Evolutionary conservation across 2,888 invertebrate species (phyloP), one percentile per base, ranked within the genome.

Genomic region (Xylophagus ater): DNA sequence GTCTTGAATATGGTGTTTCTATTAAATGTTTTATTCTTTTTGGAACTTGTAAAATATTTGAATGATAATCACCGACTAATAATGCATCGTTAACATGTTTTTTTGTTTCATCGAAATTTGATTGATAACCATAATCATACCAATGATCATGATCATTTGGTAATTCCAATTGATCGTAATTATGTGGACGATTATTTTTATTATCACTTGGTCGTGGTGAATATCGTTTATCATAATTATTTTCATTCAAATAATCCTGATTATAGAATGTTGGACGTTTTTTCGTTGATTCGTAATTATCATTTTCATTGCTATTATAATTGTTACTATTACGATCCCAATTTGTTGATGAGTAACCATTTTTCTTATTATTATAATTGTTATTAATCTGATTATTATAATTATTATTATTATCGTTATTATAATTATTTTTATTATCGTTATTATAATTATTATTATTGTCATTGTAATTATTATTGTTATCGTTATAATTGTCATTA

Each of bases 81-180:
- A 35, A 28, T 6, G 25, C 40, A 18, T 36, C 33, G 4, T 39
- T 28, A 14, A 18, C 12, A 4, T 34, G 41, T 14, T 37, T 40
- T 17, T 37, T 23, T 2, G 31, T 30, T 5, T 37, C 38, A 10
- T 33, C 39, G 17, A 41, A 40, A 33, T 46, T 32, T 2, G 42
- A 41, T 10, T 32, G 34, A 18, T 35, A 36, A 4, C 44, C 46
- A 37, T 42, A 42, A 31, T 47, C 43, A 29, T 43, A 44, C 42
- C 44, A 46, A 23, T 39, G 41, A 36, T 46, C 46, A 12, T 30
- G 17, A 15, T 15, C 34, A 2, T 24, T 28, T 5, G 38, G n/a
- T 1, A 38, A n/a, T 35, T 42, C 42, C 9, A 47, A 32, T 6
- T 36, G 36, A 1, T 26, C 28, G 4, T 38, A 10, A n/a, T 34